phyloP scores from a whole-genome alignment of 2,888 invertebrate species.

The Cosmopolites sordidus region DNA sequence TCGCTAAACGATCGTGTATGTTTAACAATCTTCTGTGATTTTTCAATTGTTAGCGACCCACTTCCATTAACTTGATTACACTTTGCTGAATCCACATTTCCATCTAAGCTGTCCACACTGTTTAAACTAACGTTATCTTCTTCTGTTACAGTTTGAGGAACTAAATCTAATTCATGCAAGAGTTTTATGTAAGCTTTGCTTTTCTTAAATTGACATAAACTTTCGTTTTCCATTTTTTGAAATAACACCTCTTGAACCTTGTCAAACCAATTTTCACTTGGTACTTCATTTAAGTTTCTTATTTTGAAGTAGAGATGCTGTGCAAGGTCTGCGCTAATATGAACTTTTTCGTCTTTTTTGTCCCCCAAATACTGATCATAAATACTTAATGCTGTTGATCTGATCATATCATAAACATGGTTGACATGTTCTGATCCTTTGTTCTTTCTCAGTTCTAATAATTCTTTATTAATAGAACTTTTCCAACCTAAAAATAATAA shows the following conservation, averaged over 20 bases:
- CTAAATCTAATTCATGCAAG: conserved; percentile 66
- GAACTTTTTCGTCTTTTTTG: conserved; percentile 61
- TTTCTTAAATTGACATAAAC: conserved; percentile 57
- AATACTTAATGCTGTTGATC: conserved; percentile 69
- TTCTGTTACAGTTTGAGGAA: conserved; percentile 56
- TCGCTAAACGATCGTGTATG: conserved; percentile 47
- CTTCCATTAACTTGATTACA: neutral
- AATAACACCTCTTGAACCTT: conserved; percentile 70
- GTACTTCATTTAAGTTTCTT: conserved; percentile 54
- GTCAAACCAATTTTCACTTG: conserved; percentile 77
- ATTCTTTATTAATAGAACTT: conserved; percentile 67
- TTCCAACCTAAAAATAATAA: conserved; percentile 53
- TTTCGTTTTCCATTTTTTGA: conserved; percentile 56
- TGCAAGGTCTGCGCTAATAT: conserved; percentile 59
- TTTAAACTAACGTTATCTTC: conserved; percentile 57
- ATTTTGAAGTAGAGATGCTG: conserved; percentile 60
- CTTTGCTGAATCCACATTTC: conserved; percentile 1
- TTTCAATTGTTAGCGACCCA: conserved; percentile 28
- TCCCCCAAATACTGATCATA: conserved; percentile 74
- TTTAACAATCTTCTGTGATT: conserved; percentile 38
- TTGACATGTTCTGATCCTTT: conserved; percentile 45
- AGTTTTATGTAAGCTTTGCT: conserved; percentile 65
- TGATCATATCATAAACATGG: conserved; percentile 44
- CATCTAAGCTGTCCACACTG: conserved; percentile 49
- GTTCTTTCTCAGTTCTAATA: conserved; percentile 54